These are phyloP conservation scores for Meliscaeva auricollis DNA, from an alignment of 2,888 invertebrate species.

Conservation along the genomic window DNA sequence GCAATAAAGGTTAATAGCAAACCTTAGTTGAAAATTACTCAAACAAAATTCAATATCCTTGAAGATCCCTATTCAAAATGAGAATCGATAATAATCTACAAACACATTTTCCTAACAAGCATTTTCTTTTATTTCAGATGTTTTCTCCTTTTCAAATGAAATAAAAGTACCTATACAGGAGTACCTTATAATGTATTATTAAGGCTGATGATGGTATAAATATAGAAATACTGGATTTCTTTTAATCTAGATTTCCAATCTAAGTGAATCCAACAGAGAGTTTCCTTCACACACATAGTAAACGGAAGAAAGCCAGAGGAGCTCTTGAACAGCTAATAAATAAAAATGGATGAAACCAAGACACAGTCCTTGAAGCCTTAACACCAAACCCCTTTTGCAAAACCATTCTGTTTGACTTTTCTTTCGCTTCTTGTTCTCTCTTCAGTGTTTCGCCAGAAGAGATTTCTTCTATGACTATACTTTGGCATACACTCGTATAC, in stretches of 20 bases:
- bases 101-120: conserved; percentile 32
- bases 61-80: neutral
- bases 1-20: too few species aligned
- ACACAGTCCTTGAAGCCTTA: conserved; percentile 21
- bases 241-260: conserved; percentile 63
- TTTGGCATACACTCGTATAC: conserved; percentile 16
- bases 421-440: neutral
- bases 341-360: conserved; percentile 65
- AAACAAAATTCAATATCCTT: neutral
- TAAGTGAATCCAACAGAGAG: conserved; percentile 26
- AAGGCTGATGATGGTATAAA: neutral
- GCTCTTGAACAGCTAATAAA: conserved; percentile 70
- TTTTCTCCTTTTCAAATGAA: neutral
- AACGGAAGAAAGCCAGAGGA: conserved; percentile 44
- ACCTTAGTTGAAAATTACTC: neutral
- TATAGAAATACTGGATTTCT: conserved; percentile 33
- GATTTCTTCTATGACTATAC: neutral
- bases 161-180: neutral
- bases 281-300: conserved; percentile 41
- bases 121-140: neutral
- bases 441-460: neutral
- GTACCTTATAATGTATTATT: neutral
- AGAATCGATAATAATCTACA: conserved; percentile 65
- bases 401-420: neutral
- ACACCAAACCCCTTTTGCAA: conserved; percentile 4